Evolutionary conservation across 2,888 invertebrate genomes (phyloP).

Genomic region (Xiphydria camelus): DNA sequence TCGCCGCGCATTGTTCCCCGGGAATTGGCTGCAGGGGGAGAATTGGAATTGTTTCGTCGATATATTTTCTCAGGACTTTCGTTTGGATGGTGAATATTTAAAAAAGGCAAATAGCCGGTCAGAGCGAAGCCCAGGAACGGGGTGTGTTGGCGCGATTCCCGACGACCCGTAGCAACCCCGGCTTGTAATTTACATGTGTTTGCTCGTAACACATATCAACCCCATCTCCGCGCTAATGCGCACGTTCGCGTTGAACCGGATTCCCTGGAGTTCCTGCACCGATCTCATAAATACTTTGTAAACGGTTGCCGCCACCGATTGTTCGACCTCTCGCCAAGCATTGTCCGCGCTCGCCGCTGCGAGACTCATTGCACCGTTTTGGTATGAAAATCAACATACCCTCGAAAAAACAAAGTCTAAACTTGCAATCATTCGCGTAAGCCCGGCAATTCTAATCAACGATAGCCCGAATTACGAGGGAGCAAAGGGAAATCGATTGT

Average conservation of each 20-base stretch:
- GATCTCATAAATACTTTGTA: conserved; percentile 5
- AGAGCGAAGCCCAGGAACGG: background rate
- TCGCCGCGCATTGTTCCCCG: background rate
- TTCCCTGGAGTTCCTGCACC: background rate
- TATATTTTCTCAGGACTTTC: conserved; percentile 3
- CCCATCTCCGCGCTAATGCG: background rate
- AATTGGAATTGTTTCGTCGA: conserved; percentile 1
- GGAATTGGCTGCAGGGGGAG: background rate
- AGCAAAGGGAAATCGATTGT: too few species aligned
- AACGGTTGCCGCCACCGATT: background rate
- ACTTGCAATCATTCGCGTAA: too few species aligned
- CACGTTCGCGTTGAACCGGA: background rate
- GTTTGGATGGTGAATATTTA: conserved; percentile 5
- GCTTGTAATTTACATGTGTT: conserved; percentile 12
- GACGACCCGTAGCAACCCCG: conserved; percentile 7
- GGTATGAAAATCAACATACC: too few species aligned
- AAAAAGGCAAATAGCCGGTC: conserved; percentile 4
- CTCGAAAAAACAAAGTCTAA: too few species aligned
- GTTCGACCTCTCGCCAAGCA: background rate
- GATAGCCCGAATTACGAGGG: too few species aligned
- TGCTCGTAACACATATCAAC: conserved; percentile 12
- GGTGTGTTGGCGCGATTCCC: conserved; percentile 14
- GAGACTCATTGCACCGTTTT: too few species aligned
- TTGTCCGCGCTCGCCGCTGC: too few species aligned
- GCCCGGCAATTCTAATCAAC: too few species aligned